Evolutionary conservation across 1,140 invertebrate genomes (phyloP).

Genomic region (Cydia pomonella): DNA sequence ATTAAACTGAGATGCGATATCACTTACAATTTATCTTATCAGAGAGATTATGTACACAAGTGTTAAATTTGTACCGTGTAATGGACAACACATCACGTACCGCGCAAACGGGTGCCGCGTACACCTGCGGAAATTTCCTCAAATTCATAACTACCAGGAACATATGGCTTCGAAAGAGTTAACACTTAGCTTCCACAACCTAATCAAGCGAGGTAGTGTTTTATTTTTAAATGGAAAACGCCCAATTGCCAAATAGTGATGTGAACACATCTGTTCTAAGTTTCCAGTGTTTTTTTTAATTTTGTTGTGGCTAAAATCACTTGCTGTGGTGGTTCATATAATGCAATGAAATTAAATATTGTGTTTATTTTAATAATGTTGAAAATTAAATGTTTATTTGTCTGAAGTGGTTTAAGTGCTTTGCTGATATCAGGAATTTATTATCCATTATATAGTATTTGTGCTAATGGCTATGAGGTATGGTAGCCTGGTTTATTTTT

Average conservation of each 20-base stretch:
- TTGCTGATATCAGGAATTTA: slow-evolving; percentile 29
- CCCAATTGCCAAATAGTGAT: slow-evolving; percentile 27
- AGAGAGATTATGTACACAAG: slow-evolving; percentile 75
- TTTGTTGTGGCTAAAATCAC: slow-evolving; percentile 32
- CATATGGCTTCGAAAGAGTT: slow-evolving; percentile 74
- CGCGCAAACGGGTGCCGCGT: slow-evolving; percentile 54
- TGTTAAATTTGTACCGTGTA: slow-evolving; percentile 64
- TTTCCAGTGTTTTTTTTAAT: slow-evolving; percentile 20
- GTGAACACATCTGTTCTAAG: slow-evolving; percentile 27
- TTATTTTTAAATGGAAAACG: neutral
- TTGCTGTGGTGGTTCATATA: neutral
- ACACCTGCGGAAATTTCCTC: slow-evolving; percentile 38
- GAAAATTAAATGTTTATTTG: slow-evolving; percentile 5
- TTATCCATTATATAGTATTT: slow-evolving; percentile 5
- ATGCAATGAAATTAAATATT: neutral
- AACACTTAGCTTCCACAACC: slow-evolving; percentile 74
- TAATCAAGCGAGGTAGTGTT: slow-evolving; percentile 76
- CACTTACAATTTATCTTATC: slow-evolving; percentile 66
- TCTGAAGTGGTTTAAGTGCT: slow-evolving; percentile 27
- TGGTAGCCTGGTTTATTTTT: neutral
- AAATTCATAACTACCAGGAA: slow-evolving; percentile 44
- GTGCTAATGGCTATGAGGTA: slow-evolving; percentile 11
- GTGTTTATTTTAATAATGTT: slow-evolving; percentile 18
- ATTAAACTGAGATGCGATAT: slow-evolving; percentile 19
- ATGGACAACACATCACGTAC: slow-evolving; percentile 67